Evolutionary conservation across 2,113 vertebrate species (phyloP).

Genomic region (Lycaon pictus): DNA sequence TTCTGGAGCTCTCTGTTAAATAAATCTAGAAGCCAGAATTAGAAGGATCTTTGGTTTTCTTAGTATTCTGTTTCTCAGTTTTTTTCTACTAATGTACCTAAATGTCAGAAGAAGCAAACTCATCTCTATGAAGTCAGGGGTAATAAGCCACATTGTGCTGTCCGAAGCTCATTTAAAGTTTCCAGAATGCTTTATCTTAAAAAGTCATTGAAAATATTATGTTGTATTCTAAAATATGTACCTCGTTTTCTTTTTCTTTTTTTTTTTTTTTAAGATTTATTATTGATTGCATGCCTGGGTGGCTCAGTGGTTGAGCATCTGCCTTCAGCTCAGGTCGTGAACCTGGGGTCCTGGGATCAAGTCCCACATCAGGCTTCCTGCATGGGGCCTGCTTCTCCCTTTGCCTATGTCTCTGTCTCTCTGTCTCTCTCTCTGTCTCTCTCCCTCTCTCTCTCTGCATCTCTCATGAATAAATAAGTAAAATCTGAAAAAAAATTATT

Average conservation of each 20-base stretch:
- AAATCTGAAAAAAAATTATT: too few species aligned
- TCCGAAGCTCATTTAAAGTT: slow-evolving; percentile 33
- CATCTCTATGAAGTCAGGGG: not conserved
- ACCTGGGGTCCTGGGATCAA: too few species aligned
- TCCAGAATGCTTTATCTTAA: slow-evolving; percentile 45
- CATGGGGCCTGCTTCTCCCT: too few species aligned
- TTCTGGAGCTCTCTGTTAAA: not conserved
- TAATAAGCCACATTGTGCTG: slow-evolving; percentile 2
- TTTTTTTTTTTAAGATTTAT: too few species aligned
- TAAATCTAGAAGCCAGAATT: slow-evolving; percentile 21
- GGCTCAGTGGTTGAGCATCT: too few species aligned
- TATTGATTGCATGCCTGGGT: too few species aligned
- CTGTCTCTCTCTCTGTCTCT: too few species aligned
- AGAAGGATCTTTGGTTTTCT: not conserved
- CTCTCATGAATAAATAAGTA: too few species aligned
- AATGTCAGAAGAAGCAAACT: slow-evolving; percentile 42
- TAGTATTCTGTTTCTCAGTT: not conserved
- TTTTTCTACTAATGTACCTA: slow-evolving; percentile 1
- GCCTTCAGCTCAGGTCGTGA: too few species aligned
- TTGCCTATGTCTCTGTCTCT: too few species aligned
- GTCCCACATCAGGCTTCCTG: too few species aligned
- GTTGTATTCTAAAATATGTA: slow-evolving; percentile 1
- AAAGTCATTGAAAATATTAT: slow-evolving; percentile 20
- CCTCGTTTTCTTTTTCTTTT: not conserved
- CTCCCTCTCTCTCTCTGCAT: too few species aligned